A percentile compares a stretch with the other conserved stretches of the same genome.
Evolutionary conservation across 2,797 vertebrate species (phyloP).

Genomic region (Scomberomorus guttatus): DNA sequence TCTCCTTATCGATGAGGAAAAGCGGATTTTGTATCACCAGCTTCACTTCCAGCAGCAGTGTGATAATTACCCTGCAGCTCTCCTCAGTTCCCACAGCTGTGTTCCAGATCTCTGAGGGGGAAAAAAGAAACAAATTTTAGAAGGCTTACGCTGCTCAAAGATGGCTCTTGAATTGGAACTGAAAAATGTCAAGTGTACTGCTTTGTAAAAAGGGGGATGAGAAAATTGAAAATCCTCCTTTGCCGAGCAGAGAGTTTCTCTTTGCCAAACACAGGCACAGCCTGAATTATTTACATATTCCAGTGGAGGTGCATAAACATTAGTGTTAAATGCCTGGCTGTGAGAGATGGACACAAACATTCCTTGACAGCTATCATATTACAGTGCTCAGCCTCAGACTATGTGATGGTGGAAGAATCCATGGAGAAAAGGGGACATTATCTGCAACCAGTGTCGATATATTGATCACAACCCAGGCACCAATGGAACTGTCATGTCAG

Average conservation of each 20-base stretch:
- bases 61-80: constrained; percentile 69
- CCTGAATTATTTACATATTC: constrained; percentile 80
- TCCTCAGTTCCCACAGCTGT: constrained; percentile 44
- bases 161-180: constrained; percentile 67
- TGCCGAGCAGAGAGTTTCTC: constrained; percentile 58
- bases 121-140: constrained; percentile 62
- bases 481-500: constrained; percentile 61
- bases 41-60: constrained; percentile 59
- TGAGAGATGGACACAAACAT: constrained; percentile 57
- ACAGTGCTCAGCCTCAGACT: constrained; percentile 40
- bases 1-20: constrained; percentile 61
- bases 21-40: constrained; percentile 51
- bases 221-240: constrained; percentile 71
- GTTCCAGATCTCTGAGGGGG: constrained; percentile 58
- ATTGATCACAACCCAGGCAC: constrained; percentile 66
- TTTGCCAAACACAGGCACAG: constrained; percentile 59
- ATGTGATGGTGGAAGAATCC: constrained; percentile 22
- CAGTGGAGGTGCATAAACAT: constrained; percentile 62
- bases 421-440: constrained; percentile 25
- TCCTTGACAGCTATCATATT: constrained; percentile 61
- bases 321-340: constrained; percentile 61
- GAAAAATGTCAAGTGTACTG: constrained; percentile 79
- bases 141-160: constrained; percentile 63
- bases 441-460: constrained; percentile 58
- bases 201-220: constrained; percentile 57